phyloP scores from a whole-genome alignment of 2,797 vertebrate species.

The Myotis myotis region DNA sequence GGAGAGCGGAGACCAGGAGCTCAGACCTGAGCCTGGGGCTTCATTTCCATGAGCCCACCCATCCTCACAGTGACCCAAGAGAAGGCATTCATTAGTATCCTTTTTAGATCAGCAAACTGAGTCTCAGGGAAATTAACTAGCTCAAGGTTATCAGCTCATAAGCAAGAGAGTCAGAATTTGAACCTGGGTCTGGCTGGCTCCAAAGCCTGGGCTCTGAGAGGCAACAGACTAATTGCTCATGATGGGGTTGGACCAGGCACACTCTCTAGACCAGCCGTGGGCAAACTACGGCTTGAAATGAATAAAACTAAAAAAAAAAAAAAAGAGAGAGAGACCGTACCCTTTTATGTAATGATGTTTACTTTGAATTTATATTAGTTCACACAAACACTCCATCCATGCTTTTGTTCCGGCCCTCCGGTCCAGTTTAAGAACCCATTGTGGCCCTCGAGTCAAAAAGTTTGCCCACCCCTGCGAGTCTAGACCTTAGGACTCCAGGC shows the following conservation, averaged over 20 bases:
- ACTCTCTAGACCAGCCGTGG: neutral
- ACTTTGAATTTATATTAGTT: too few species aligned
- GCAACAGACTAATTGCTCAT: neutral
- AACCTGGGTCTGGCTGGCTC: neutral
- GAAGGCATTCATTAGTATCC: neutral
- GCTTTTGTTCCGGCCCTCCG: too few species aligned
- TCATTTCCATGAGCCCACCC: neutral
- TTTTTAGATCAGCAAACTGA: neutral
- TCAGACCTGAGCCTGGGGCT: neutral
- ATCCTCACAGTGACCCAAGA: neutral
- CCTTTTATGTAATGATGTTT: too few species aligned
- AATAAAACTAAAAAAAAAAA: too few species aligned
- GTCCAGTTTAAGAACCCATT: too few species aligned
- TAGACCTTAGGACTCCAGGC: neutral
- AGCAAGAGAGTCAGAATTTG: neutral
- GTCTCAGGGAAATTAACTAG: neutral
- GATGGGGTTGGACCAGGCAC: neutral
- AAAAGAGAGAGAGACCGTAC: too few species aligned
- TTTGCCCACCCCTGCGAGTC: neutral
- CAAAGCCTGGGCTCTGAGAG: neutral
- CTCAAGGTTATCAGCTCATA: neutral
- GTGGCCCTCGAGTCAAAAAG: too few species aligned
- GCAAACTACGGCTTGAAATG: too few species aligned
- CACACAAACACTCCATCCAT: too few species aligned
- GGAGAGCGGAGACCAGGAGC: neutral